phyloP scores from a whole-genome alignment of 2,888 invertebrate genomes.

The Automeris io region DNA sequence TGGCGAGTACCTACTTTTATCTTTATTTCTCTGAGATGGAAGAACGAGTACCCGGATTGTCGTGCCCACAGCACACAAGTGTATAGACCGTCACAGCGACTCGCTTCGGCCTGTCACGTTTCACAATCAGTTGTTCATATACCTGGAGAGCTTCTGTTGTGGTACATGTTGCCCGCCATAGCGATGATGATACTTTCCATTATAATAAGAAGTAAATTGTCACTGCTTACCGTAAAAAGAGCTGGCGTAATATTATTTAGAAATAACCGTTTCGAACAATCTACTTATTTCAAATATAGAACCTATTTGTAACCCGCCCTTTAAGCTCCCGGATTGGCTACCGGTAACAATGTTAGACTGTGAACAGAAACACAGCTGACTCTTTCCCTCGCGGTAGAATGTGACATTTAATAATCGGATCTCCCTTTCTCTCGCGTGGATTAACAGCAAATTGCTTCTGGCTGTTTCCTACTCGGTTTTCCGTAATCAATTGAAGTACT shows the following conservation, averaged over 20 bases:
- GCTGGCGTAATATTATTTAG: neutral
- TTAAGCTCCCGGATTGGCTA: conserved; percentile 61
- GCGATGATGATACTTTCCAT: too few relatives aligned
- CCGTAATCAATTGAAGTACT: conserved; percentile 47
- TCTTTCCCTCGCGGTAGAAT: conserved; percentile 31
- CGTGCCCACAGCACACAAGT: too few relatives aligned
- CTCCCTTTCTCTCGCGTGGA: conserved; percentile 48
- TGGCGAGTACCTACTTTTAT: too few relatives aligned
- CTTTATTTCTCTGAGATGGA: too few relatives aligned
- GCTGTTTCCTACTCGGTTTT: conserved; percentile 63
- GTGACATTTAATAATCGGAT: conserved; percentile 12
- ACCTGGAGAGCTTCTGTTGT: too few relatives aligned
- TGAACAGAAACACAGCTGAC: conserved; percentile 39
- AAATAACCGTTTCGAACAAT: neutral
- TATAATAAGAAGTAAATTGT: too few relatives aligned
- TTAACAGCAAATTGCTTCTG: conserved; percentile 63
- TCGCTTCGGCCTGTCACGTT: too few relatives aligned
- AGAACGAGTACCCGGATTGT: too few relatives aligned
- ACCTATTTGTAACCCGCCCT: conserved; percentile 37
- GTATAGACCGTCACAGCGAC: too few relatives aligned
- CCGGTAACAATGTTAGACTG: conserved; percentile 41
- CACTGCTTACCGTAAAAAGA: neutral
- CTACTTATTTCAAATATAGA: conserved; percentile 7
- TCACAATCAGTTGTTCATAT: too few relatives aligned
- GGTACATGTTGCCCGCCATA: too few relatives aligned